These are phyloP conservation scores for Phaenicophaeus curvirostris DNA, from an alignment of 2,797 vertebrate species.

Conservation along the genomic window DNA sequence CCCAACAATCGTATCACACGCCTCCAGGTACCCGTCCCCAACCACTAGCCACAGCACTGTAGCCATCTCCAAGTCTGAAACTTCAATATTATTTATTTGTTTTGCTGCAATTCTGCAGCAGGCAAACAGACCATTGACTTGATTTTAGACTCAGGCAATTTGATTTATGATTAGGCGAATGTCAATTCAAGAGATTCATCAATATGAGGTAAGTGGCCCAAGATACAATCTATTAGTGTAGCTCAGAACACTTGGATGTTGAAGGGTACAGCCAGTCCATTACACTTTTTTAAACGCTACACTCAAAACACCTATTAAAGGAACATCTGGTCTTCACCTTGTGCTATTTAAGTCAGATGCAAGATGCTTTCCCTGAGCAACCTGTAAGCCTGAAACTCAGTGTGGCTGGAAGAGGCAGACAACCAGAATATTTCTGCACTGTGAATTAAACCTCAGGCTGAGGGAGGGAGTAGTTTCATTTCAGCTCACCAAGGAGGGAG, in stretches of 20 bases:
- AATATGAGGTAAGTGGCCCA: not conserved
- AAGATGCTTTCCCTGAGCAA: not conserved
- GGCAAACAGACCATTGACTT: rapidly evolving
- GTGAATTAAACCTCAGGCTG: not conserved
- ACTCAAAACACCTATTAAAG: not conserved
- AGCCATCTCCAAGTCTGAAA: not conserved
- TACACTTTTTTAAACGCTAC: not conserved
- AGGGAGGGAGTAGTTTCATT: not conserved
- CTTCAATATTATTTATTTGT: not conserved
- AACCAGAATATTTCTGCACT: not conserved
- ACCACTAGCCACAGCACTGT: rapidly evolving
- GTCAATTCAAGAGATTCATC: not conserved
- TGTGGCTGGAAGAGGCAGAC: not conserved
- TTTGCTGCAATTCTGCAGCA: not conserved
- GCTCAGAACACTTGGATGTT: not conserved
- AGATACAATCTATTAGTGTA: not conserved
- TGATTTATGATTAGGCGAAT: not conserved
- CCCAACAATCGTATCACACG: not conserved
- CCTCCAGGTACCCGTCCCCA: not conserved
- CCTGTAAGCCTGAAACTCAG: not conserved
- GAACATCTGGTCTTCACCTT: not conserved
- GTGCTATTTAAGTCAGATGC: not conserved
- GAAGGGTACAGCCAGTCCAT: not conserved
- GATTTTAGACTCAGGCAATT: not conserved
- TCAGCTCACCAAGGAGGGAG: not conserved